Conservation (phyloP, 2,797 vertebrate genomes). For the Melanotaenia boesemani region DNA sequence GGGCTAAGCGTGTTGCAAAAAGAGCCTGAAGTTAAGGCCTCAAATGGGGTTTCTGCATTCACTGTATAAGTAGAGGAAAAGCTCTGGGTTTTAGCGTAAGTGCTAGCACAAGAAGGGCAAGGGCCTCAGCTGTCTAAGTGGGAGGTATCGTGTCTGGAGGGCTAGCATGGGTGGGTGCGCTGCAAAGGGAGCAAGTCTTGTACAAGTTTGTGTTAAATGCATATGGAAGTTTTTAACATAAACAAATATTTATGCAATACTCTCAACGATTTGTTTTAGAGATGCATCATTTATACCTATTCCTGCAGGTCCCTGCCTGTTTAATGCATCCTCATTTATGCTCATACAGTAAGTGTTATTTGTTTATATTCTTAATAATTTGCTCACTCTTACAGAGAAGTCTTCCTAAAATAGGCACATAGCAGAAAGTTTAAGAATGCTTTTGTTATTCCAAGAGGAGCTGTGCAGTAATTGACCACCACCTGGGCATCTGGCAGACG, state of each 20-base stretch:
- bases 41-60: constrained; percentile 38
- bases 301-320: constrained; percentile 47
- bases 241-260: constrained; percentile 64
- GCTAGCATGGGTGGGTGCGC: constrained; percentile 58
- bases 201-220: constrained; percentile 69
- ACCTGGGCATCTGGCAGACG: constrained; percentile 80
- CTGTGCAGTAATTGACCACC: constrained; percentile 78
- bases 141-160: constrained; percentile 67
- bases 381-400: constrained; percentile 41
- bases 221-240: constrained; percentile 64
- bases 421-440: constrained; percentile 70
- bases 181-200: constrained; percentile 52
- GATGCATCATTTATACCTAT: constrained; percentile 47
- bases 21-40: constrained; percentile 28
- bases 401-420: constrained; percentile 67
- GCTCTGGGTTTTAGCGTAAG: constrained; percentile 57
- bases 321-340: constrained; percentile 60
- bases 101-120: constrained; percentile 61
- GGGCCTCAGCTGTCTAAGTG: constrained; percentile 63
- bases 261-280: constrained; percentile 61
- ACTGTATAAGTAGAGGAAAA: constrained; percentile 33
- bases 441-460: constrained; percentile 77
- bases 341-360: constrained; percentile 39
- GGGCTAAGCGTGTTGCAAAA: constrained; percentile 35
- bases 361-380: constrained; percentile 25